Percentiles rank a stretch among this genome's conserved stretches.
Evolutionary conservation across 2,888 invertebrate species (phyloP).

Genomic region (Protophormia terraenovae): DNA sequence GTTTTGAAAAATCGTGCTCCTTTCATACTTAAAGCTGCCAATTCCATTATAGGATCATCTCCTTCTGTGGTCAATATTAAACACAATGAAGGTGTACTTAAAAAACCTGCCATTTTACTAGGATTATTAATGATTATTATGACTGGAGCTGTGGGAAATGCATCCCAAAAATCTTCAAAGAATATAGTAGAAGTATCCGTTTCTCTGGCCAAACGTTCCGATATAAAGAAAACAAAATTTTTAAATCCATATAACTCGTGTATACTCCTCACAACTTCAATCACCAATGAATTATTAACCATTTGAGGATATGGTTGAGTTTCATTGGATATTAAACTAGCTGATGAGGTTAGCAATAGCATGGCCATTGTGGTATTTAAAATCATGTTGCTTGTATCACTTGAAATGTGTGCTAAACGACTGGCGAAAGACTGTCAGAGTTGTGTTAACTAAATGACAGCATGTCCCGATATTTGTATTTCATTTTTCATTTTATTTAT

Average conservation of each 20-base stretch:
- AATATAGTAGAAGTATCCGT: conserved; percentile 65
- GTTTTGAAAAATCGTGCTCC: conserved; percentile 73
- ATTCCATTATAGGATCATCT: conserved; percentile 74
- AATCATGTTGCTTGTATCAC: not conserved
- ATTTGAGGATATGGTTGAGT: conserved; percentile 45
- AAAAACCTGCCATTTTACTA: conserved; percentile 67
- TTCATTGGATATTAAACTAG: not conserved
- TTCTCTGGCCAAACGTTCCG: conserved; percentile 71
- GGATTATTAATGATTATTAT: conserved; percentile 66
- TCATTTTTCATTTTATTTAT: too few species aligned
- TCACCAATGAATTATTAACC: conserved; percentile 69
- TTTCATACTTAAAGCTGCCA: conserved; percentile 71
- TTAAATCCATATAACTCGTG: conserved; percentile 71
- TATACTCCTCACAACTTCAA: conserved; percentile 70
- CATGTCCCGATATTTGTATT: conserved; percentile 8
- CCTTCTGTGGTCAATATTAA: conserved; percentile 73
- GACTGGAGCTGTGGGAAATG: conserved; percentile 71
- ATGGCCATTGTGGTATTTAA: conserved; percentile 49
- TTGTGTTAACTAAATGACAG: conserved; percentile 3
- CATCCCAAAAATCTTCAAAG: conserved; percentile 69
- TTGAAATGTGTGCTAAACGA: not conserved
- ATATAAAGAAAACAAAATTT: conserved; percentile 75
- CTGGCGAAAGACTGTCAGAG: not conserved
- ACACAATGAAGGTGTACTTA: conserved; percentile 73
- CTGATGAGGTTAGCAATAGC: conserved; percentile 24